Conservation (phyloP, 37 sponge, comb jelly and placozoan species). For the Haliclona indistincta region DNA sequence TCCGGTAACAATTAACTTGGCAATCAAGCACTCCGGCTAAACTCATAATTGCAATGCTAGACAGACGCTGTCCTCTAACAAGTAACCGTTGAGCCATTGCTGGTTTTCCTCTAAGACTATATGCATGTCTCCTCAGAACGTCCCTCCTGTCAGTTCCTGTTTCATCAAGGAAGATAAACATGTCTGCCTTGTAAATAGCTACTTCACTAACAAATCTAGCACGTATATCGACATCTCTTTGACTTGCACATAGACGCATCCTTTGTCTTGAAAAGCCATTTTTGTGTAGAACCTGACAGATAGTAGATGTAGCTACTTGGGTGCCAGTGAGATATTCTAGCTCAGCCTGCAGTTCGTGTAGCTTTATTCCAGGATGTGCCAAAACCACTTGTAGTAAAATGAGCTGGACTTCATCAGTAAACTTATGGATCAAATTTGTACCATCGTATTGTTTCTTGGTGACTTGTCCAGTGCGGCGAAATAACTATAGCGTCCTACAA, state of each 20-base stretch:
- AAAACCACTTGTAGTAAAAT: conserved; percentile 3
- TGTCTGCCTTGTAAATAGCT: conserved; percentile 5
- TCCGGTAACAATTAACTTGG: too few species aligned
- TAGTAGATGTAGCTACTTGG: conserved; percentile 5
- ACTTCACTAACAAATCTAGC: conserved; percentile 9
- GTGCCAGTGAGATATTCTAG: not conserved
- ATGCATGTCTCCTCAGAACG: conserved; percentile 11
- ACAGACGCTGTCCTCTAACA: conserved; percentile 17
- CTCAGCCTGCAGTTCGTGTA: conserved; percentile 10
- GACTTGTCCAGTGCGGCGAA: not conserved
- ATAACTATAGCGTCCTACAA: not conserved
- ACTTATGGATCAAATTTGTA: too few species aligned
- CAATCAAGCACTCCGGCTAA: too few species aligned
- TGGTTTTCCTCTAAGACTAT: conserved; percentile 17
- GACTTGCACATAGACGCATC: not conserved
- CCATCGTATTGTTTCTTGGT: not conserved
- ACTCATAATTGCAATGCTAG: too few species aligned
- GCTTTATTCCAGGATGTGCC: conserved; percentile 1
- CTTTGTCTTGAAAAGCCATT: conserved; percentile 14
- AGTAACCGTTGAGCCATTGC: conserved; percentile 1
- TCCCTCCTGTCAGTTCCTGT: conserved; percentile 10
- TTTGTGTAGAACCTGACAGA: conserved; percentile 7
- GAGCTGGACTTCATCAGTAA: conserved; percentile 16
- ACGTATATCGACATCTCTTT: not conserved
- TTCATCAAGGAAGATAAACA: conserved; percentile 25